Evolutionary conservation across 2,797 vertebrate species (phyloP), one percentile per base, ranked within the genome.

Genomic region (Nyctibius grandis): DNA sequence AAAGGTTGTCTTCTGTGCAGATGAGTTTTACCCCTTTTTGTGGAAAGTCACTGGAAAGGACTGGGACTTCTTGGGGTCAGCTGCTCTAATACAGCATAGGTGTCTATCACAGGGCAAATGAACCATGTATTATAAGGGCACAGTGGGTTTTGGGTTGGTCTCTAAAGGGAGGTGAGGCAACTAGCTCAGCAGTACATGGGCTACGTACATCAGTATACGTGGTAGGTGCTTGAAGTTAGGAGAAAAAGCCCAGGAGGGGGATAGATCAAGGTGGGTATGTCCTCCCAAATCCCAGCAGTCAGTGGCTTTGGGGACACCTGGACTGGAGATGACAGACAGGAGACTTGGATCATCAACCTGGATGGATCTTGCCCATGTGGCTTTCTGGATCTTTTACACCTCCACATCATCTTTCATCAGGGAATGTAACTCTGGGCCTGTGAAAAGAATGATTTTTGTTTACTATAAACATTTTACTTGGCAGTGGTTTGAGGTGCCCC

Each of bases 141-240:
- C 3, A 0, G 15, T 25, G 44, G 0, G 9, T 63, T n/a, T 34
- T 25, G 23, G 34, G 20, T 15, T 54, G 64, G 56, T 73, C 36
- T 69, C 17, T 36, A 5, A 76, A 61, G 45, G 47, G 8, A 57
- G 29, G 6, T 25, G 73, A n/a, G 36, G 22, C 70, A 70, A 36
- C 38, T 31, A 42, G 54, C 85, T 81, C 61, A 44, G 61, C 36
- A 31, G 9, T 7, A 17, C 8, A 0, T 15, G 61, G 26, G 25
- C 44, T 47, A 0, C 9, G 0, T 51, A 7, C 5, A 8, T 6
- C 14, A 44, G 33, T 20, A 4, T n/a, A 9, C 0, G 0, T 2
- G 28, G 15, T 34, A 51, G 40, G 17, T 36, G 34, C 53, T 45
- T 60, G 21, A 45, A 38, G 36, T 31, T 33, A 74, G 63, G 44